phyloP scores from a whole-genome alignment of 2,113 vertebrate species.

The Syngnathoides biaculeatus region DNA sequence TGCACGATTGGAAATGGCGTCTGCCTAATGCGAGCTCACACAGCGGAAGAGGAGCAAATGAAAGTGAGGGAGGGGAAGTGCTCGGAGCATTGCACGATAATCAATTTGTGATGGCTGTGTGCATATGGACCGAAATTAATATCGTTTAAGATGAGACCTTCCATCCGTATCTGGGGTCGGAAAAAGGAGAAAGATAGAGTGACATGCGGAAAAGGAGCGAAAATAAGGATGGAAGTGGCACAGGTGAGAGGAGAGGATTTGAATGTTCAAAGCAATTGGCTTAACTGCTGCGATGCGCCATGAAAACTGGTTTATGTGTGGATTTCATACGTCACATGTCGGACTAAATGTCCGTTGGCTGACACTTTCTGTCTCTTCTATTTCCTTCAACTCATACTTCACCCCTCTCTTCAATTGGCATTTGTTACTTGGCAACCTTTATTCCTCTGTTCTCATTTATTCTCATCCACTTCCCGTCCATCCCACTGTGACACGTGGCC shows the following conservation, averaged over 20 bases:
- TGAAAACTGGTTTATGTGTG: conserved; percentile 47
- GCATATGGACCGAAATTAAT: conserved; percentile 57
- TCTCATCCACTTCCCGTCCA: conserved; percentile 59
- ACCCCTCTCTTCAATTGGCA: conserved; percentile 1
- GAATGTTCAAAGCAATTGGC: conserved; percentile 60
- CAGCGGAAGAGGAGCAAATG: conserved; percentile 26
- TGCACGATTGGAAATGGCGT: conserved; percentile 52
- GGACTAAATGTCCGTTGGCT: conserved; percentile 20
- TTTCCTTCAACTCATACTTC: conserved; percentile 19
- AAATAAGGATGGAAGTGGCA: conserved; percentile 50
- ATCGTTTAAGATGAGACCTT: conserved; percentile 56
- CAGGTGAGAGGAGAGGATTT: conserved; percentile 52
- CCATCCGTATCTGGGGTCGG: conserved; percentile 57
- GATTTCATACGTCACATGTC: conserved; percentile 49
- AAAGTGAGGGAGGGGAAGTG: conserved; percentile 29
- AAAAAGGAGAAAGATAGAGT: conserved; percentile 25
- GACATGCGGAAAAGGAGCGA: conserved; percentile 28
- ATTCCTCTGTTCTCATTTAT: conserved; percentile 45
- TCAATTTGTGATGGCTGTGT: conserved; percentile 60
- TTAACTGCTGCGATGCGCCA: conserved; percentile 43
- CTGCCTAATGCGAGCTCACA: conserved; percentile 37
- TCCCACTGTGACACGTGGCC: conserved; percentile 62
- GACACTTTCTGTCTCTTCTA: conserved; percentile 20
- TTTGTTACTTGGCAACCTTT: conserved; percentile 33
- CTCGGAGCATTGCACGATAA: conserved; percentile 48